Evolutionary conservation across 23 tunicate genomes (phyloP).

Genomic region (Aplidium turbinatum): DNA sequence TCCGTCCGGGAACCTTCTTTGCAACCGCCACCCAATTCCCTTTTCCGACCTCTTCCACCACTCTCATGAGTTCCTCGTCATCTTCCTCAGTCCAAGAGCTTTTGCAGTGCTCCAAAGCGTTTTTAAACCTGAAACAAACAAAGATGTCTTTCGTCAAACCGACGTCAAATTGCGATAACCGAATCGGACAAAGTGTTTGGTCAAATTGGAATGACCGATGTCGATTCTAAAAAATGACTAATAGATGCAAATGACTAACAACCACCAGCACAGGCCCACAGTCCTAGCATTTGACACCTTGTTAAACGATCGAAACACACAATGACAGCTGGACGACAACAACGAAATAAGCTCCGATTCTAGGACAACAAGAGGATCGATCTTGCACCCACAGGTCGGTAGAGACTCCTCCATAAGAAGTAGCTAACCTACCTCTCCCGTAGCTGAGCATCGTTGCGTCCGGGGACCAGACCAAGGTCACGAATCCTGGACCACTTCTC

Average conservation of each 20-base stretch:
- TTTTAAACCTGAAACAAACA: constrained; percentile 56
- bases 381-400: too few species aligned
- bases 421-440: constrained; percentile 69
- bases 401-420: neutral
- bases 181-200: neutral
- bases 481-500: constrained; percentile 71
- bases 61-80: constrained; percentile 37
- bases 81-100: constrained; percentile 63
- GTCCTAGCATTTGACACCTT: too few species aligned
- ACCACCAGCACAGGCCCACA: too few species aligned
- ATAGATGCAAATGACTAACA: neutral
- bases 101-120: constrained; percentile 30
- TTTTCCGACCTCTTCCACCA: constrained; percentile 36
- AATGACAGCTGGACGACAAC: too few species aligned
- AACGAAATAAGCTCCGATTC: too few species aligned
- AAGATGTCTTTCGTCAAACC: too few species aligned
- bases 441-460: constrained; percentile 74
- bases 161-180: neutral
- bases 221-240: neutral
- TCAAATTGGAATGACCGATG: neutral
- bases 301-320: too few species aligned
- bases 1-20: constrained; percentile 34
- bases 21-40: constrained; percentile 68
- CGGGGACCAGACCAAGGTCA: constrained; percentile 55
- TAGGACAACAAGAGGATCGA: too few species aligned